Conservation (phyloP, 2,888 invertebrate species). For the Cerastis leucographa region DNA sequence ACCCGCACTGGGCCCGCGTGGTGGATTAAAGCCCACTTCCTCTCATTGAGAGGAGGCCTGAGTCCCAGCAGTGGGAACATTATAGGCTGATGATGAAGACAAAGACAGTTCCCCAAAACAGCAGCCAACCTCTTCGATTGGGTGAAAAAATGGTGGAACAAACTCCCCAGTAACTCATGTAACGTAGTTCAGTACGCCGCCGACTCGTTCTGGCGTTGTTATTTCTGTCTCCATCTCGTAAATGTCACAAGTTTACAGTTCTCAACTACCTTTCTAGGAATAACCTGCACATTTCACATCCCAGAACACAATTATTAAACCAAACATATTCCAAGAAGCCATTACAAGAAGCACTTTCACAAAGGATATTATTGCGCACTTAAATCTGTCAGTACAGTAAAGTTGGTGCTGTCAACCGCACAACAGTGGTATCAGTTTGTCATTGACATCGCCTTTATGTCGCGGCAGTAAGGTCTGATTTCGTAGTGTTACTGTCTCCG, state of each 20-base stretch:
- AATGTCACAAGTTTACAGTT: conserved; percentile 18
- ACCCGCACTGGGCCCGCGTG: no score
- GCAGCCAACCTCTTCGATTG: background rate
- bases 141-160: background rate
- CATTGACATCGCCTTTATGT: background rate
- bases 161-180: no score
- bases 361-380: conserved; percentile 45
- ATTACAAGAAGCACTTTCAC: conserved; percentile 33
- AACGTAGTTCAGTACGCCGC: background rate
- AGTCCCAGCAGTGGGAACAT: no score
- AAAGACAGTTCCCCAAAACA: background rate
- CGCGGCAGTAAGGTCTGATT: background rate
- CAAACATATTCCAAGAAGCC: conserved; percentile 37
- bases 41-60: no score
- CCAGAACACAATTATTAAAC: background rate
- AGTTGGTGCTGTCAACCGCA: background rate
- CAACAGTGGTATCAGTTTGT: background rate
- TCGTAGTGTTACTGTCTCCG: background rate
- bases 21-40: no score
- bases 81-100: no score
- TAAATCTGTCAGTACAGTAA: conserved; percentile 52
- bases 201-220: background rate
- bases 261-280: conserved; percentile 20
- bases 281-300: background rate
- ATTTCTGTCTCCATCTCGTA: background rate